Evolutionary conservation across 2,888 invertebrate species (phyloP), one percentile per base, ranked within the genome.

Genomic region (Melanostoma scalare): DNA sequence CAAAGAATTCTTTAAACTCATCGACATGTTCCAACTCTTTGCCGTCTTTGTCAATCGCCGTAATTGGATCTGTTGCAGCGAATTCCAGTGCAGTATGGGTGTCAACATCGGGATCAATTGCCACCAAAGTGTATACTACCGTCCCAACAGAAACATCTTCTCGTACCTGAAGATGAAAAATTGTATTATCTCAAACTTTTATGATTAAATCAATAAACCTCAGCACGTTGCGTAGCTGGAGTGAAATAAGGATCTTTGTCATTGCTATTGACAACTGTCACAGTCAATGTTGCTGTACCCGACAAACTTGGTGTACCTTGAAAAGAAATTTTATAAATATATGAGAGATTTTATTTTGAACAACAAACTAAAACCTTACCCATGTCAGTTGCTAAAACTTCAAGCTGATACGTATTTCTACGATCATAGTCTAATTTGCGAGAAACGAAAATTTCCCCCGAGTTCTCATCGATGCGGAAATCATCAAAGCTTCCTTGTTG

Each of bases 401-500:
- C 95, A 86, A 98, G 94, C 86, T 94, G 94, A 89, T 97, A 97
- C 0, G 94, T 94, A 86, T 95, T 94, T 60, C 96, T 92, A 81
- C 94, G 93, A 88, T 97, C 97, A 87, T 94, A 97, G 90, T 98
- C 97, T 38, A 98, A 92, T 87, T 95, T 95, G 0, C 95, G 94
- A 0, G 95, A 93, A 0, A 98, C 95, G 0, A 93, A 93, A 30
- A 98, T 93, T 1, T 95, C 92, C 0, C 98, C 98, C 0, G 94
- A 94, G 0, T 92, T 92, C 86, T 95, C 94, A 89, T 97, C 94
- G n/a, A 98, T 94, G 0, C 91, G 90, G 89, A 98, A 98, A 86
- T 97, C 95, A 86, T 97, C 96, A 85, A 96, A 94, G 0, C 95
- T 95, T 2, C 98, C 98, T 89, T 95, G 95, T 86, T 96, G 95